phyloP scores from a whole-genome alignment of 2,888 invertebrate genomes.

The Apamea epomidion region DNA sequence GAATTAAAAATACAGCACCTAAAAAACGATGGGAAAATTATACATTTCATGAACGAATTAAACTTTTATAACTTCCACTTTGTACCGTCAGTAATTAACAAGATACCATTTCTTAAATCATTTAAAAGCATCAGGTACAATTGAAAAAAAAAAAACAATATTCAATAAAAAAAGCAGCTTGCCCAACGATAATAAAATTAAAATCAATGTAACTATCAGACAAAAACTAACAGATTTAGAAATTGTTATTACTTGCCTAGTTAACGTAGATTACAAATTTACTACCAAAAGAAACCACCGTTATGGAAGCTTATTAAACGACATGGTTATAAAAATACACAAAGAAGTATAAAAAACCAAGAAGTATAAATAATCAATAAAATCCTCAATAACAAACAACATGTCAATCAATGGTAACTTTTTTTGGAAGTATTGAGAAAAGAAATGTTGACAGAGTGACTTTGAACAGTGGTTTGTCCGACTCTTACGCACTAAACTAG shows the following conservation, averaged over 20 bases:
- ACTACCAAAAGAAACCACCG: neutral
- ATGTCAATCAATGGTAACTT: conserved; percentile 6
- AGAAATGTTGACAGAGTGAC: neutral
- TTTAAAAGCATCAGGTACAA: neutral
- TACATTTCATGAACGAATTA: conserved; percentile 1
- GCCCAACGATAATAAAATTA: conserved; percentile 12
- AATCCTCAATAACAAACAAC: conserved; percentile 6
- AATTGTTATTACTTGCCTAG: neutral
- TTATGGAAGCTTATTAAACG: neutral
- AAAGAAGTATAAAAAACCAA: neutral
- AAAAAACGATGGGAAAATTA: neutral
- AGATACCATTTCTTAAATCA: neutral
- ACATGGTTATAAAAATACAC: neutral
- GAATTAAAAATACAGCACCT: neutral
- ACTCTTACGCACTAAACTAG: neutral
- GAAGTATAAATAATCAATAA: too few relatives aligned
- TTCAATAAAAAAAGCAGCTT: conserved; percentile 22
- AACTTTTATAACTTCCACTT: conserved; percentile 3
- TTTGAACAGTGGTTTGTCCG: neutral
- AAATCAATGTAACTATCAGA: neutral
- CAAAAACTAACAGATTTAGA: conserved; percentile 5
- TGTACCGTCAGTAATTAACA: neutral
- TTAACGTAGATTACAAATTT: conserved; percentile 12
- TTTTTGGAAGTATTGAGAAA: conserved; percentile 9
- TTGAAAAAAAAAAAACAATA: neutral